Conservation (phyloP, 2,888 invertebrate genomes). For the Harmothoe impar region DNA sequence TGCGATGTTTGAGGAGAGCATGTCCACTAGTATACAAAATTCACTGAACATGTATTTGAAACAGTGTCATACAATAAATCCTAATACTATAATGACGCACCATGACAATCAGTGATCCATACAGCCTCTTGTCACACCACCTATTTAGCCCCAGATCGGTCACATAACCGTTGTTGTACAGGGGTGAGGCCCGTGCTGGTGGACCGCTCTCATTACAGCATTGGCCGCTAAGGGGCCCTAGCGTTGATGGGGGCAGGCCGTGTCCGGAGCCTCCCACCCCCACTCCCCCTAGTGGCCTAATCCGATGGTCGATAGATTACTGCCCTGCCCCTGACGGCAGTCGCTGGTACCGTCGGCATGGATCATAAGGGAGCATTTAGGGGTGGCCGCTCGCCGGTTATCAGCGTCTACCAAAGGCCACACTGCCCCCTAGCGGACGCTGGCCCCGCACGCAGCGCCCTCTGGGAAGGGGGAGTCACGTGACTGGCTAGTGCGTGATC, state of each 20-base stretch:
- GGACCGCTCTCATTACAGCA: background rate
- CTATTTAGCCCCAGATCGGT: too few relatives aligned
- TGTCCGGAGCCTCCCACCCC: background rate
- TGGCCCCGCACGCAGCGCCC: background rate
- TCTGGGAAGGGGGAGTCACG: background rate
- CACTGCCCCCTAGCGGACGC: background rate
- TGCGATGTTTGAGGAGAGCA: too few relatives aligned
- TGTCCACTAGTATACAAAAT: too few relatives aligned
- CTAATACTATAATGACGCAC: too few relatives aligned
- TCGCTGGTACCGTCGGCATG: background rate
- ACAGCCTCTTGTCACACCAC: too few relatives aligned
- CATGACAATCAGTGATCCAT: too few relatives aligned
- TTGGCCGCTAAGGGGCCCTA: background rate
- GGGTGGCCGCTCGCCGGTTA: conserved; percentile 21
- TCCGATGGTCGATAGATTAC: conserved; percentile 39
- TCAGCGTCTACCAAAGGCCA: conserved; percentile 28
- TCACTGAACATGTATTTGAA: too few relatives aligned
- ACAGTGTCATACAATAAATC: too few relatives aligned
- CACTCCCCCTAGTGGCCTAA: conserved; percentile 8
- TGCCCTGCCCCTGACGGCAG: background rate
- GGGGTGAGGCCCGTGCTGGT: background rate
- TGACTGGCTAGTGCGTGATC: background rate
- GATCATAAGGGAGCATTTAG: conserved; percentile 39
- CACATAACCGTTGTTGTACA: too few relatives aligned
- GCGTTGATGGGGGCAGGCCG: background rate